These are phyloP conservation scores for Potorous gilbertii DNA, from an alignment of 2,797 vertebrate genomes.

Conservation along the genomic window DNA sequence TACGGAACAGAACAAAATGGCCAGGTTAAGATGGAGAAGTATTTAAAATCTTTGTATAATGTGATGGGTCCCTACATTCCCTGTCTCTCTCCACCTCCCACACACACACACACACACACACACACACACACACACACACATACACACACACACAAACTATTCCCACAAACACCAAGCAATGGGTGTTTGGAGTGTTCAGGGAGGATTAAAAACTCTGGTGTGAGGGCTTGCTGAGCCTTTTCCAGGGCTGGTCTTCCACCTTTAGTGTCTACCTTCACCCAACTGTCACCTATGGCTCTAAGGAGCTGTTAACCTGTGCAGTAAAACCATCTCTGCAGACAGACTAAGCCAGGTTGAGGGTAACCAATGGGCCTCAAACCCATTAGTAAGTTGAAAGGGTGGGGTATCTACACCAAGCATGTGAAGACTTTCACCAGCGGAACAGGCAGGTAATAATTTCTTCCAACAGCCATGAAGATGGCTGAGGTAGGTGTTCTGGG, in stretches of 20 bases:
- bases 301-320: not conserved
- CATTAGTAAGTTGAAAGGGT: not conserved
- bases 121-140: too few relatives aligned
- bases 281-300: not conserved
- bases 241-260: not conserved
- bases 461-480: not conserved
- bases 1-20: not conserved
- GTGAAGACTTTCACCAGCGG: not conserved
- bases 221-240: not conserved
- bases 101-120: too few relatives aligned
- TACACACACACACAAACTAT: too few relatives aligned
- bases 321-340: not conserved
- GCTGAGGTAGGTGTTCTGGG: not conserved
- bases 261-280: not conserved
- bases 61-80: not conserved
- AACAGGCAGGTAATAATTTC: not conserved
- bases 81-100: not conserved
- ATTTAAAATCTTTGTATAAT: not conserved
- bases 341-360: not conserved
- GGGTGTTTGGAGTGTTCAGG: not conserved
- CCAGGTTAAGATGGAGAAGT: not conserved
- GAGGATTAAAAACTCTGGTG: not conserved
- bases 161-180: too few relatives aligned
- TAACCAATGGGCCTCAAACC: not conserved
- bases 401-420: not conserved